Evolutionary conservation across 2,888 invertebrate genomes (phyloP).

Genomic region (Drosophila planitibia): DNA sequence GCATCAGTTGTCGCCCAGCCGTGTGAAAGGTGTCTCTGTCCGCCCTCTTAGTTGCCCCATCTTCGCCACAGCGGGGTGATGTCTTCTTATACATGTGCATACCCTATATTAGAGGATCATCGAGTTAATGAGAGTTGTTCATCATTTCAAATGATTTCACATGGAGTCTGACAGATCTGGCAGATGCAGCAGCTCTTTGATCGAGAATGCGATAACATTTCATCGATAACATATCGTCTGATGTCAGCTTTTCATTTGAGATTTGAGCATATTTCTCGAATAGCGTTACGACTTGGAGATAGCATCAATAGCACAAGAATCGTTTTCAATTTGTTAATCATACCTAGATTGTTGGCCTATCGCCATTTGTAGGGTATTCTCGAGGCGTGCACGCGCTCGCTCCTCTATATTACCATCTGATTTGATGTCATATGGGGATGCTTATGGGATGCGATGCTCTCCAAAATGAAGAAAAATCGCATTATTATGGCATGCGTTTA

Average conservation of each 20-base stretch:
- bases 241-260: background rate
- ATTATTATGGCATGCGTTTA: slow-evolving; percentile 79
- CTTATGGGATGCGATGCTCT: slow-evolving; percentile 24
- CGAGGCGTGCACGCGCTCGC: background rate
- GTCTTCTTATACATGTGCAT: background rate
- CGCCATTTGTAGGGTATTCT: slow-evolving; percentile 15
- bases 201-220: background rate
- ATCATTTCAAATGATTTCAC: background rate
- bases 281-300: background rate
- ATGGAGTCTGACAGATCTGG: background rate
- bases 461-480: slow-evolving; percentile 70
- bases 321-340: background rate
- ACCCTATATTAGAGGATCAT: background rate
- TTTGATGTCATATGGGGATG: slow-evolving; percentile 39
- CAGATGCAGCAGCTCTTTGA: background rate
- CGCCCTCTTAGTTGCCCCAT: background rate
- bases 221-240: background rate
- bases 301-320: background rate
- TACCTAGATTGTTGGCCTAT: background rate
- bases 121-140: background rate
- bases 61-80: background rate
- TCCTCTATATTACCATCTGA: slow-evolving; percentile 11
- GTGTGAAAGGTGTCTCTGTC: slow-evolving; percentile 37
- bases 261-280: background rate
- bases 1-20: slow-evolving; percentile 31